Conservation (phyloP, 1,140 invertebrate species). For the Nautilus pompilius region DNA sequence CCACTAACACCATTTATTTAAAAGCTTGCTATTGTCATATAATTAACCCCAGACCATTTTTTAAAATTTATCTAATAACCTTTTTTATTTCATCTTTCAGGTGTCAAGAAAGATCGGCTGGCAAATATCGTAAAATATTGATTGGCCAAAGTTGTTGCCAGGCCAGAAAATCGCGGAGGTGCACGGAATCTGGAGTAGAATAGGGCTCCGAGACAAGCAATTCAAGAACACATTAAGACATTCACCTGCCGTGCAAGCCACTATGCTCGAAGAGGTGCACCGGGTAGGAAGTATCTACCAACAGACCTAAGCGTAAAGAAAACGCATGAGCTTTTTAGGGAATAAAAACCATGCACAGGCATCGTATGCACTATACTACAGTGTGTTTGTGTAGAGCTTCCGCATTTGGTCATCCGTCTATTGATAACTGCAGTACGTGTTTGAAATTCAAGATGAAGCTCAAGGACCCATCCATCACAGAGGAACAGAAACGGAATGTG, state of each 20-base stretch:
- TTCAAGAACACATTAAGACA: slow-evolving; percentile 4
- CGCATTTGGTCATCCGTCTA: slow-evolving; percentile 10
- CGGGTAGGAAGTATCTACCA: slow-evolving; percentile 9
- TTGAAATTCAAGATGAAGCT: not conserved
- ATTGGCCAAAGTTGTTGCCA: too few relatives aligned
- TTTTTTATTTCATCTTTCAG: too few relatives aligned
- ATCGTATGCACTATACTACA: slow-evolving; percentile 7
- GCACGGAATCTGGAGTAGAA: too few relatives aligned
- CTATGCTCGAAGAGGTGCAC: slow-evolving; percentile 1
- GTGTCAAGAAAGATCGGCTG: too few relatives aligned
- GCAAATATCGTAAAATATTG: too few relatives aligned
- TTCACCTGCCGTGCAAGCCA: slow-evolving; percentile 9
- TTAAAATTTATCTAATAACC: too few relatives aligned
- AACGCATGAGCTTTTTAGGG: slow-evolving; percentile 5
- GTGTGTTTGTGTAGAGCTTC: slow-evolving; percentile 5
- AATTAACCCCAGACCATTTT: too few relatives aligned
- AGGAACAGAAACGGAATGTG: not conserved
- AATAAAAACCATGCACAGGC: slow-evolving; percentile 5
- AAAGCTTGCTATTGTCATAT: too few relatives aligned
- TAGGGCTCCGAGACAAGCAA: too few relatives aligned
- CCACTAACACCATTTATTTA: too few relatives aligned
- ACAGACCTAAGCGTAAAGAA: slow-evolving; percentile 4
- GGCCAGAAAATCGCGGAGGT: too few relatives aligned
- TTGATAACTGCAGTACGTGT: slow-evolving; percentile 1
- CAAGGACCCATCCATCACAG: not conserved